phyloP scores from a whole-genome alignment of 2,888 invertebrate species.

The Dasypolia templi region DNA sequence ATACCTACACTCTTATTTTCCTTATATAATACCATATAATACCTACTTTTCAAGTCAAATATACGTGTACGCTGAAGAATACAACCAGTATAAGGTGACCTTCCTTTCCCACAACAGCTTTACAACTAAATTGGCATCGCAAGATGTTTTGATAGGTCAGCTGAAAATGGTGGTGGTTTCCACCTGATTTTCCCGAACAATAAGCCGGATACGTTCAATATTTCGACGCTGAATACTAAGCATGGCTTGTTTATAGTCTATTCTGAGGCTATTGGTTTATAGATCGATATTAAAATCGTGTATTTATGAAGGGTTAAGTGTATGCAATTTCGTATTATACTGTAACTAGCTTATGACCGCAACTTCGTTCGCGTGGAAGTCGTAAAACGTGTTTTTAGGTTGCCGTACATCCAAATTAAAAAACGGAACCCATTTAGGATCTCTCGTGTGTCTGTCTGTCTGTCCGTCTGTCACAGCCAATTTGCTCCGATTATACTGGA shows the following conservation, averaged over 20 bases:
- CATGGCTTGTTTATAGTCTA: constrained; percentile 35
- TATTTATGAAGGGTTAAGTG: constrained; percentile 7
- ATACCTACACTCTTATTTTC: no score
- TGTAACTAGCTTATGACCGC: no score
- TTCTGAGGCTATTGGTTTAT: constrained; percentile 36
- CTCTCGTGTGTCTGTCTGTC: no score
- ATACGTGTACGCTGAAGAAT: constrained; percentile 6
- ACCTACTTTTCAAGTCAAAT: constrained; percentile 24
- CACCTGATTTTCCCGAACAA: constrained; percentile 42
- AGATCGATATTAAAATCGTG: background rate
- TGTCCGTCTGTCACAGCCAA: no score
- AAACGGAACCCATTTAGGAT: no score
- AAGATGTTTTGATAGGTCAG: constrained; percentile 23
- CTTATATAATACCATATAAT: no score
- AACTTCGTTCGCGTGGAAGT: no score
- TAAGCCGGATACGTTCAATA: constrained; percentile 34
- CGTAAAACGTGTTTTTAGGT: no score
- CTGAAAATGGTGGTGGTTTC: constrained; percentile 20
- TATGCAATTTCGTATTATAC: background rate
- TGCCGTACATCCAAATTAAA: no score
- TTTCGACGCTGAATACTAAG: constrained; percentile 33
- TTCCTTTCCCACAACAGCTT: background rate
- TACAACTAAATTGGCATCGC: background rate
- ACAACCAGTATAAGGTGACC: constrained; percentile 23
- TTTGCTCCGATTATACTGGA: no score